phyloP scores from a whole-genome alignment of 2,113 vertebrate species.

The Aleadryas rufinucha region DNA sequence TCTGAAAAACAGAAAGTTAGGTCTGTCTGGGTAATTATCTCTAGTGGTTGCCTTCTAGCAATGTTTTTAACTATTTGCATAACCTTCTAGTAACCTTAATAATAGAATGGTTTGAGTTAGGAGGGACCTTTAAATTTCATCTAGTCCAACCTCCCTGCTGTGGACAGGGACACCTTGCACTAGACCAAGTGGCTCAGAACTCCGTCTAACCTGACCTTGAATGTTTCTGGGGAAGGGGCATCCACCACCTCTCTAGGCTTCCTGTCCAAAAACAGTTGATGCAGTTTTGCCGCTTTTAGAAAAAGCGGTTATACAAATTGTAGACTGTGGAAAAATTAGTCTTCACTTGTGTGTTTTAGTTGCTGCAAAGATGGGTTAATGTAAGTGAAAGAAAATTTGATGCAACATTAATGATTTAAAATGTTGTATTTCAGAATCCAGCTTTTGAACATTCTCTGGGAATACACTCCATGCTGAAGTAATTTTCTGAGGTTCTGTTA shows the following conservation, averaged over 20 bases:
- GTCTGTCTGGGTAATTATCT: not conserved
- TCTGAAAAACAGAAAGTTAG: not conserved
- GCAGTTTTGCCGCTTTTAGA: not conserved
- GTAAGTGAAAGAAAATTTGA: not conserved
- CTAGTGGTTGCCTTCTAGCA: not conserved
- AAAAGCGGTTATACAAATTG: not conserved
- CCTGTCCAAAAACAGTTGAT: not conserved
- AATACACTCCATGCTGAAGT: not conserved
- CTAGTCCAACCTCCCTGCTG: rapidly evolving
- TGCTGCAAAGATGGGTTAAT: not conserved
- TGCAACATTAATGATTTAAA: not conserved
- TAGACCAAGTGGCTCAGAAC: not conserved
- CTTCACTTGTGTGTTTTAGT: not conserved
- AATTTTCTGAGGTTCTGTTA: not conserved
- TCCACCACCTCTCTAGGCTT: not conserved
- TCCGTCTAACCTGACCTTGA: not conserved
- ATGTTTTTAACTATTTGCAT: not conserved
- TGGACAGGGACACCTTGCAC: not conserved
- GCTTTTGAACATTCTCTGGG: not conserved
- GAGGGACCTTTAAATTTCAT: not conserved
- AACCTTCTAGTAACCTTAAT: not conserved
- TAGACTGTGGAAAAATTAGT: not conserved
- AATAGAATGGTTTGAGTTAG: not conserved
- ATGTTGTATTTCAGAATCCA: not conserved
- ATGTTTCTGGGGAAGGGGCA: not conserved